Conservation (phyloP, 2,113 vertebrate species). For the Sterna hirundo region DNA sequence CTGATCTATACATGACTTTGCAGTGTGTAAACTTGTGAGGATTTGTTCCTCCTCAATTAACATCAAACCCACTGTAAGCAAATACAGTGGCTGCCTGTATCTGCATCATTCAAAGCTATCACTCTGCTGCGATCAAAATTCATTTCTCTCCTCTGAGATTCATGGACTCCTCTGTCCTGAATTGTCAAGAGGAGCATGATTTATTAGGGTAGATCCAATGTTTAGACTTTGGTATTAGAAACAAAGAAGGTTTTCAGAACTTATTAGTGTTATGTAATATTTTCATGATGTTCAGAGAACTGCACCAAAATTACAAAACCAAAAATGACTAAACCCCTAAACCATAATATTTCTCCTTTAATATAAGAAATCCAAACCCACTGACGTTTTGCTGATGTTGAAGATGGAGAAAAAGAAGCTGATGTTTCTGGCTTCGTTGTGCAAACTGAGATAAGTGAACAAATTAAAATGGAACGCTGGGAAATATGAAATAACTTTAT, state of each 20-base stretch:
- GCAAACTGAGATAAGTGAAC: neutral
- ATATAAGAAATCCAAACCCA: neutral
- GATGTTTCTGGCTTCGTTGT: neutral
- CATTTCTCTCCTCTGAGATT: neutral
- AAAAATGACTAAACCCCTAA: neutral
- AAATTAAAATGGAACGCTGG: neutral
- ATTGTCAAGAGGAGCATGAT: neutral
- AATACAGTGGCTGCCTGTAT: neutral
- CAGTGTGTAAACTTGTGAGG: neutral
- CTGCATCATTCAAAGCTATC: neutral
- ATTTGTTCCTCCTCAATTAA: neutral
- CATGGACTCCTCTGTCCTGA: neutral
- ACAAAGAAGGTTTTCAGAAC: neutral
- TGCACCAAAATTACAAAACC: neutral
- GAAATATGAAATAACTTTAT: neutral
- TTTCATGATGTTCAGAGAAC: neutral
- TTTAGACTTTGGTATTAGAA: neutral
- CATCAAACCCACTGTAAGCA: neutral
- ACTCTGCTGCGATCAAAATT: neutral
- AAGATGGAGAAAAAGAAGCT: neutral
- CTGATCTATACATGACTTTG: neutral
- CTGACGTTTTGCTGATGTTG: neutral
- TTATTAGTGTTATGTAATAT: neutral
- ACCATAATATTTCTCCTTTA: neutral
- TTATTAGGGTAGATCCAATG: neutral